Base-by-base conservation (phyloP, 2,797 vertebrate genomes). In the Crenichthys baileyi region DNA sequence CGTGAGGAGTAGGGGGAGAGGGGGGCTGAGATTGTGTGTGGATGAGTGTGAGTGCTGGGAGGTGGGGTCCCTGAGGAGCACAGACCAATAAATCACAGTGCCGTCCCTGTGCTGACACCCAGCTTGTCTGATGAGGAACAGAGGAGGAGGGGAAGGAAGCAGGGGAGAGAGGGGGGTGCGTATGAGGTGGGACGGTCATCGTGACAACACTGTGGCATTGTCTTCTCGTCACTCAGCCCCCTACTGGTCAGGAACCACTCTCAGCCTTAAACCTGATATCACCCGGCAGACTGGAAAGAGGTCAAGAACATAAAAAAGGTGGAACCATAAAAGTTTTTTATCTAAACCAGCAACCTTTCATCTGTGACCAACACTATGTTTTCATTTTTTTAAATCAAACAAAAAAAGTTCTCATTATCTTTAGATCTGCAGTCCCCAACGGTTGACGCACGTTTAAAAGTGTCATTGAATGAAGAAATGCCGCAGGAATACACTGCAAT, bases 21-120 rank as follows among this genome's bases (percentile, higher is more conserved):
- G 75, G 84, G 76, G 58, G 51, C 73, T 71, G 85, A 63, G 78
- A 70, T 77, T 84, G 76, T 76, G 76, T 85, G 84, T 44, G 39
- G 65, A 68, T 73, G 77, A 63, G 79, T 41, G 72, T 74, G 72
- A 60, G 72, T 73, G 77, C 76, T 78, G 36, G 63, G 60, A 8
- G 31, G 79, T 56, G 73, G 80, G 22, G 83, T 93, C 94, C 91
- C 90, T 89, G 78, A 89, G 90, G 94, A 94, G 87, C 79, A 84
- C 92, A 93, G 92, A 92, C 93, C 93, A 93, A 94, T 95, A 95
- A 95, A 95, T 95, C 95, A 95, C 87, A 29, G 85, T 79, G 81
- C 93, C 87, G 91, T 94, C 95, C 93, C 91, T 85, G 85, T 73
- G 81, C 91, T 94, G 95, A 94, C 95, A 94, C 89, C 92, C 85